Conservation (phyloP, 1,140 invertebrate species). For the Nasonia vitripennis region DNA sequence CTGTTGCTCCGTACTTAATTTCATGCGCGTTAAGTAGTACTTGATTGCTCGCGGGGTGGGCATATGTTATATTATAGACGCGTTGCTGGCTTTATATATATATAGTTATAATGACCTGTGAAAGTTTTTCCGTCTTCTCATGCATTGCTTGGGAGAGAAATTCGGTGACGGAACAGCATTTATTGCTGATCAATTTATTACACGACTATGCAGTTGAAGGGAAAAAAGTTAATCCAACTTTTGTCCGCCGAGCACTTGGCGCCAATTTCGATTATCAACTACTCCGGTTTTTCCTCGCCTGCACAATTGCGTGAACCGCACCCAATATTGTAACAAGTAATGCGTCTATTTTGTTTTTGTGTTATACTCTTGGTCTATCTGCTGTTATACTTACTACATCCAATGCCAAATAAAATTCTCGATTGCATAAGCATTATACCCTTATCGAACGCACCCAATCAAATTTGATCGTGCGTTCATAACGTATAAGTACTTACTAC, state of each 20-base stretch:
- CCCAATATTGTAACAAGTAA: not conserved
- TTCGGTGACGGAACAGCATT: no score
- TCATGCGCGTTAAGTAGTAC: no score
- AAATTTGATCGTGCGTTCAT: not conserved
- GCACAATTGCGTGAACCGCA: not conserved
- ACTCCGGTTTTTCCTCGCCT: not conserved
- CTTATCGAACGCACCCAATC: not conserved
- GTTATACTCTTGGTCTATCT: not conserved
- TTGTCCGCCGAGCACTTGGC: no score
- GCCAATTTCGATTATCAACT: not conserved
- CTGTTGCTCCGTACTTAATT: not conserved
- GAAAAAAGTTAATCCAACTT: no score
- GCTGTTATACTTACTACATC: not conserved
- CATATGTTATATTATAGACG: no score
- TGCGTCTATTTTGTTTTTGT: not conserved
- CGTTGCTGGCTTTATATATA: no score
- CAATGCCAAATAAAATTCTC: not conserved
- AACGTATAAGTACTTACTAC: not conserved
- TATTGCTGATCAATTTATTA: no score
- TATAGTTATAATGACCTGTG: no score
- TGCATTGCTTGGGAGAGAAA: no score
- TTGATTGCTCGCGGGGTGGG: no score
- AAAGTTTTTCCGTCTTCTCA: no score
- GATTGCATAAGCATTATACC: not conserved
- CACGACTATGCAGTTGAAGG: no score